Base-by-base conservation (phyloP, 2,888 invertebrate genomes). In the Eumacrocentrus americanus region DNA sequence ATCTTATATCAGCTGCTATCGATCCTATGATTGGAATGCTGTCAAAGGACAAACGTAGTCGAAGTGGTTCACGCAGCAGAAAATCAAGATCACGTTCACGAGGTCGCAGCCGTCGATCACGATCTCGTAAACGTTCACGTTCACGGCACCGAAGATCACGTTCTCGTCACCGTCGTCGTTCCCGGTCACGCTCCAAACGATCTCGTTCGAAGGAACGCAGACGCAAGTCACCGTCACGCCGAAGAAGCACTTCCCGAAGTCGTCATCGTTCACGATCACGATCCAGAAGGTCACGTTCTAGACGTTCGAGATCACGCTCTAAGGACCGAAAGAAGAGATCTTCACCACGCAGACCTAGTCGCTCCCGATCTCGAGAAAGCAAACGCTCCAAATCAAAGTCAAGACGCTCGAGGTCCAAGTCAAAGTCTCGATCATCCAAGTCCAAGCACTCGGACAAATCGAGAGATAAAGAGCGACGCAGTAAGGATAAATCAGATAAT, bases 1-100 rank as follows among this genome's bases (percentile, higher is more conserved):
- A 92, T 78, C 86, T 96, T 73, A 95, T 98, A 65, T 93, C 95
- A 0, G 96, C 95, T 6, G 94, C 95, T 11, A 94, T 96, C 65
- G 95, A 94, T 82, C 94, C 94, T 0, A 92, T 94, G 57, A 93
- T 94, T 71, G 93, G 93, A 4, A 88, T 93, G 83, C 81, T 94
- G 20, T 91, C 92, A 1, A 93, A 94, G 79, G 93, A 94, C 71
- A 92, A 94, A 75, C 84, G 92, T 57, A 88, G 89, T 53, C 73
- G 83, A 1, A 82, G 82, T 66, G 80, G 83, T 4, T 83, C 83
- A 1, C 77, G 84, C 42, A 77, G 83, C 20, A 75, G 83, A 35
- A 76, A 79, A 57, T 64, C 88, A 35, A 69, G 80, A 67, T 71
- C 80, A 1, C 73, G 80, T 0, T 81, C 80, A 0, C 71, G 79